phyloP scores from a whole-genome alignment of 2,888 invertebrate species.

The Alsophila aescularia region DNA sequence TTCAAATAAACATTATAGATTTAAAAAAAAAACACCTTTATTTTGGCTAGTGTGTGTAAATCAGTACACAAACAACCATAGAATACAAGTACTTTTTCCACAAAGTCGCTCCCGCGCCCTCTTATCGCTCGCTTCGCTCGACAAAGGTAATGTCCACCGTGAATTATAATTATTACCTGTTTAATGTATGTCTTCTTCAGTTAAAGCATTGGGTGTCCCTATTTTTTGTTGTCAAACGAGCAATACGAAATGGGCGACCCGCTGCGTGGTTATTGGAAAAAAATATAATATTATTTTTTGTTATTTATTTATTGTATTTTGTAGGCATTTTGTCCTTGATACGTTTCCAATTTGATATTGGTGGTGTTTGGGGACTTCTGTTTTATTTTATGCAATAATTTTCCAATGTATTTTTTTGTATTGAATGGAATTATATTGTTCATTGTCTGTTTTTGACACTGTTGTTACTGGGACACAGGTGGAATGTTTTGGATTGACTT shows the following conservation, averaged over 20 bases:
- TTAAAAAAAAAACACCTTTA: too few species aligned
- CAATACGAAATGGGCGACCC: slow-evolving; percentile 61
- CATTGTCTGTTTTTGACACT: not conserved
- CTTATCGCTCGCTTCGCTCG: slow-evolving; percentile 36
- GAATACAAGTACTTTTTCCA: too few species aligned
- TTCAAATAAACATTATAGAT: too few species aligned
- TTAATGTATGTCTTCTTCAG: slow-evolving; percentile 82
- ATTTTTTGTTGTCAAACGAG: slow-evolving; percentile 69
- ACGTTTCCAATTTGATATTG: slow-evolving; percentile 43
- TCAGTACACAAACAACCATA: too few species aligned
- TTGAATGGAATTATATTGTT: not conserved
- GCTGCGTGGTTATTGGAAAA: slow-evolving; percentile 70
- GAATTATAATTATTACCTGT: slow-evolving; percentile 80
- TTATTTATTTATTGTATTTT: slow-evolving; percentile 31
- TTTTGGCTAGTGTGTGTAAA: too few species aligned
- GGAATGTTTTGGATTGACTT: too few species aligned
- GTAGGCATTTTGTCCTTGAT: slow-evolving; percentile 35
- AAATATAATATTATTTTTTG: slow-evolving; percentile 44
- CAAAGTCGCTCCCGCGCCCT: slow-evolving; percentile 36
- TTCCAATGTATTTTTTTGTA: not conserved
- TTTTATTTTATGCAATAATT: not conserved
- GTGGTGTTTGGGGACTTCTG: slow-evolving; percentile 11
- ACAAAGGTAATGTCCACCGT: slow-evolving; percentile 71
- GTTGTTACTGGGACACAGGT: too few species aligned
- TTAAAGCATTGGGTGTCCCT: slow-evolving; percentile 77